A percentile compares a stretch with the other conserved stretches of the same genome.
Evolutionary conservation across 1,140 invertebrate species (phyloP).

Genomic region (Mycetomoellerius zeteki): DNA sequence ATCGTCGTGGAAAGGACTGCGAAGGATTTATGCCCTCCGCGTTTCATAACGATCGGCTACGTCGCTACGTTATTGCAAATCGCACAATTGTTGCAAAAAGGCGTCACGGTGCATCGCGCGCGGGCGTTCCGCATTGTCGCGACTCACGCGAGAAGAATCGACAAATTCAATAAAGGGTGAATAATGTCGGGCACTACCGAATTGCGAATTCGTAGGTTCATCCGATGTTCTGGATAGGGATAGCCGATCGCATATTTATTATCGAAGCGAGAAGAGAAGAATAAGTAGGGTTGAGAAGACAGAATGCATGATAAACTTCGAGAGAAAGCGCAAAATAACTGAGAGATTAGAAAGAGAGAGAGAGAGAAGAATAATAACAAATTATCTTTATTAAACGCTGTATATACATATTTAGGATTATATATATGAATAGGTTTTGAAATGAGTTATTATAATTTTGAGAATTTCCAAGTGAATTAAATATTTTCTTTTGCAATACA

Average conservation of each 20-base stretch:
- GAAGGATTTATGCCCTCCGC: conserved; percentile 69
- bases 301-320: conserved; percentile 16
- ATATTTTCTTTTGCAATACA: not conserved
- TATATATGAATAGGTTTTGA: not conserved
- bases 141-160: conserved; percentile 75
- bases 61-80: conserved; percentile 45
- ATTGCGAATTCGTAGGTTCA: conserved; percentile 61
- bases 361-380: conserved; percentile 20
- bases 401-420: not conserved
- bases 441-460: not conserved
- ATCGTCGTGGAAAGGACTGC: conserved; percentile 24
- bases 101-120: conserved; percentile 58
- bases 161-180: conserved; percentile 82
- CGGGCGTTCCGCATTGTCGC: conserved; percentile 18
- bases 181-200: conserved; percentile 77
- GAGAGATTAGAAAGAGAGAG: not conserved
- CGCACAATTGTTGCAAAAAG: conserved; percentile 39
- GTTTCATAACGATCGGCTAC: conserved; percentile 66
- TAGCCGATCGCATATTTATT: conserved; percentile 52
- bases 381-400: conserved; percentile 13
- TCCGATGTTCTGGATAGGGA: not conserved
- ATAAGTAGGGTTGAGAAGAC: not conserved
- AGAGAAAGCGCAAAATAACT: not conserved
- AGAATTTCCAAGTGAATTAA: not conserved
- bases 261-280: conserved; percentile 45